phyloP scores from a whole-genome alignment of 2,113 vertebrate species.

The Aegotheles bennettii region DNA sequence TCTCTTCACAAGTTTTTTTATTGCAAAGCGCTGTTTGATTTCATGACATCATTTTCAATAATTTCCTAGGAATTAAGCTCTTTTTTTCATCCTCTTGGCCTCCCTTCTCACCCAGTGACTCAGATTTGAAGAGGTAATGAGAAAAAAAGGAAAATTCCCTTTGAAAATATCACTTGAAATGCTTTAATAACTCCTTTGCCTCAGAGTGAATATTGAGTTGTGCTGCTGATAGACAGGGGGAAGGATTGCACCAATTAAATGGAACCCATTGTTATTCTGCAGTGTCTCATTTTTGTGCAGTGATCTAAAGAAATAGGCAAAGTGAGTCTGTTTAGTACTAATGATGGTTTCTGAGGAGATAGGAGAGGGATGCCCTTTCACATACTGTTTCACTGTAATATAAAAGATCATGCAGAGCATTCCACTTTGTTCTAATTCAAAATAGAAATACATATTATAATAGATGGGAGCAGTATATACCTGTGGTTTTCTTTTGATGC shows the following conservation, averaged over 20 bases:
- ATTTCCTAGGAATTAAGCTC: not conserved
- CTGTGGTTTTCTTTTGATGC: not conserved
- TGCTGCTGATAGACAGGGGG: not conserved
- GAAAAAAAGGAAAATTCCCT: constrained; percentile 35
- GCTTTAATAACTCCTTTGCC: constrained; percentile 21
- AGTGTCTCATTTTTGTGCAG: not conserved
- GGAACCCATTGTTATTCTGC: not conserved
- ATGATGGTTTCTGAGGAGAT: not conserved
- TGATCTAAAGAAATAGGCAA: not conserved
- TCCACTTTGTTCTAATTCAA: not conserved
- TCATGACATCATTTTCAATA: constrained; percentile 16
- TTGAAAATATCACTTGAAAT: constrained; percentile 45
- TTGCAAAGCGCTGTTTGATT: constrained; percentile 13
- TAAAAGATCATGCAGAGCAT: not conserved
- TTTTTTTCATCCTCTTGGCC: not conserved
- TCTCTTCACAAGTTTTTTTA: not conserved
- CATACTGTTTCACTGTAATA: not conserved
- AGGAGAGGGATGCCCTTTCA: not conserved
- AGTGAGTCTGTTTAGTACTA: not conserved
- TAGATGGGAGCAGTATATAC: not conserved
- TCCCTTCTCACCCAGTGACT: not conserved
- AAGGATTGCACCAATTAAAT: constrained; percentile 14
- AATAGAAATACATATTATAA: not conserved
- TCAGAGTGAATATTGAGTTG: constrained; percentile 12
- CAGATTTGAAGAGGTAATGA: constrained; percentile 26